Percentiles rank a stretch among this genome's conserved stretches.
These are phyloP conservation scores for Neodiprion fabricii DNA, from an alignment of 1,140 invertebrate genomes.

Conservation along the genomic window DNA sequence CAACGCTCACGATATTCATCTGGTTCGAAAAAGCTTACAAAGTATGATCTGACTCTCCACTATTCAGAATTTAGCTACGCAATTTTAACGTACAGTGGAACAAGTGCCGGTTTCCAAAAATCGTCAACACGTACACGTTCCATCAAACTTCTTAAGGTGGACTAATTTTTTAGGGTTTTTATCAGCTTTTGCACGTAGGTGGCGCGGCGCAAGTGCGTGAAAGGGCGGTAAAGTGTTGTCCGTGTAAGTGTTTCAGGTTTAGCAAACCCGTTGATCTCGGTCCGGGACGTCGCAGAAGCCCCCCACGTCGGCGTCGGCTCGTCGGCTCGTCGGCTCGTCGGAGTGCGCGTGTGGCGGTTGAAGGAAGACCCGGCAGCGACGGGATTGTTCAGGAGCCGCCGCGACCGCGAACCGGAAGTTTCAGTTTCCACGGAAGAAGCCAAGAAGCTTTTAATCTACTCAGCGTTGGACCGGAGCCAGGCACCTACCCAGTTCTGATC, in stretches of 20 bases:
- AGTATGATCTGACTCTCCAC: no score
- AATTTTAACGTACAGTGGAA: no score
- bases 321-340: slow-evolving; percentile 26
- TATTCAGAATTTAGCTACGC: no score
- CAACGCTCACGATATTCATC: no score
- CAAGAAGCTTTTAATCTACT: slow-evolving; percentile 55
- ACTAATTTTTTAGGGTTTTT: no score
- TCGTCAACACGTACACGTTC: no score
- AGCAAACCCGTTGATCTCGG: slow-evolving; percentile 17
- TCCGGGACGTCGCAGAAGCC: slow-evolving; percentile 26
- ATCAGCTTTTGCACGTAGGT: neutral
- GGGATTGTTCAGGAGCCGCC: slow-evolving; percentile 6
- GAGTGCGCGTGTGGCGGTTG: slow-evolving; percentile 35
- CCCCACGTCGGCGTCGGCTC: slow-evolving; percentile 22
- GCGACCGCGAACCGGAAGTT: slow-evolving; percentile 6
- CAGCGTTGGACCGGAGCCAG: slow-evolving; percentile 51
- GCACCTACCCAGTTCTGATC: slow-evolving; percentile 18
- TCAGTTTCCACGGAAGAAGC: slow-evolving; percentile 34
- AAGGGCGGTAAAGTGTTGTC: neutral
- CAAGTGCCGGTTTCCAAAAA: no score
- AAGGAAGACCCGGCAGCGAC: slow-evolving; percentile 19
- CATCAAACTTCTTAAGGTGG: no score
- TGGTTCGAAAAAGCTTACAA: no score
- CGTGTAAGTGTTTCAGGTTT: slow-evolving; percentile 2
- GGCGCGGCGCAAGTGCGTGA: neutral